phyloP scores from a whole-genome alignment of 1,140 invertebrate genomes.

The Sitobion miscanthi region DNA sequence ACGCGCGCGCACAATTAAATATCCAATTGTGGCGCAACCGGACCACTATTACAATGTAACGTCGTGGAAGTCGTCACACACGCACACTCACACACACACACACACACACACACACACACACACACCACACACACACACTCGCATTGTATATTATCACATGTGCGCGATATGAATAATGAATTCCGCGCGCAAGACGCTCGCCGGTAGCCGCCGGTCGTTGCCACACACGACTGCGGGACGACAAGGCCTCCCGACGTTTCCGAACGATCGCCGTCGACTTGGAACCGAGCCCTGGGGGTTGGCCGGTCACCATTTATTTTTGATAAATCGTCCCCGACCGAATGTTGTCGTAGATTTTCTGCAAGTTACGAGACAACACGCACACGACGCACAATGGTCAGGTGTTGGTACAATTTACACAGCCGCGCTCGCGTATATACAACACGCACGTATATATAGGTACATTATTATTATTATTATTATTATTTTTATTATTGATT shows the following conservation, averaged over 20 bases:
- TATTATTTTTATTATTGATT: conserved; percentile 5
- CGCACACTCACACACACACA: background rate
- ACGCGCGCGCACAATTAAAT: conserved; percentile 15
- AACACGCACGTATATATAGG: background rate
- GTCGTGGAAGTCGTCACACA: background rate
- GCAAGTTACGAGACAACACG: background rate
- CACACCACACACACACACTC: background rate
- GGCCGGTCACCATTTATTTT: background rate
- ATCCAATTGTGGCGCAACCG: background rate
- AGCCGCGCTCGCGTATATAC: background rate
- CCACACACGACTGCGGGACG: conserved; percentile 34
- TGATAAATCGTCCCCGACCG: conserved; percentile 10
- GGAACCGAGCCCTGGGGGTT: background rate
- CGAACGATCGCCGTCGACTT: background rate
- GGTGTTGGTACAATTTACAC: background rate
- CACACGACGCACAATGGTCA: background rate
- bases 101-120: no score
- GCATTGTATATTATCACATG: background rate
- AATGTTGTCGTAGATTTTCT: conserved; percentile 11
- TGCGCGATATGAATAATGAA: background rate
- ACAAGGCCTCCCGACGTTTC: conserved; percentile 43
- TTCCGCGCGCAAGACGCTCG: conserved; percentile 8
- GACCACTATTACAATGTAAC: background rate
- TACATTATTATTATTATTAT: conserved; percentile 1
- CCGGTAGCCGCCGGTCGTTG: background rate